Evolutionary conservation across 2,797 vertebrate genomes (phyloP), one percentile per base, ranked within the genome.

Genomic region (Malacoraja senta): DNA sequence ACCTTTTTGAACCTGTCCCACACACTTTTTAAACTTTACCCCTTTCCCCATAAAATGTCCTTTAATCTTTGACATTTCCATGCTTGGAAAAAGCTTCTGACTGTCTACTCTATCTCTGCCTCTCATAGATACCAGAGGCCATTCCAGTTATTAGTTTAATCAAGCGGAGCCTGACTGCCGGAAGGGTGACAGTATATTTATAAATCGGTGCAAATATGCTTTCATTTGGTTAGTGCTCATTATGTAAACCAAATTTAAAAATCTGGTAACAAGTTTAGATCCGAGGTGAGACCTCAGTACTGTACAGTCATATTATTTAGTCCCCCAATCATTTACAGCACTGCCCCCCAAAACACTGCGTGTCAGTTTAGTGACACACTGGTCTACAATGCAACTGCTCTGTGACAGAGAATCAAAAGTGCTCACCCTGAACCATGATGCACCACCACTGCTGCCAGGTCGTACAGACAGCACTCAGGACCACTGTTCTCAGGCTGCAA

Each of bases 371-470:
- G 38, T 32, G 3, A 78, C 78, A 78, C 78, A 8, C 29, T 32
- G 29, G 58, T 8, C 58, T 8, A 15, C 15, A 17, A n/a, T 8
- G 29, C n/a, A 29, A 17, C 26, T 17, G 2, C 44, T 26, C 53
- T 12, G 15, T 8, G 24, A 13, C 12, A 61, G n/a, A 65, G 29
- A 88, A 84, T 65, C 7, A 68, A 68, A 68, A 88, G 15, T 83
- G 97, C 98, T 98, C 95, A 99, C 99, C 99, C 98, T n/a, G 99
- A 99, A 35, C 99, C 99, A 2, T 99, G 99, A 96, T 99, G 98
- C 94, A 99, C 98, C 15, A 99, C 99, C 1, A 99, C 98, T 63
- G 98, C 99, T 0, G 97, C 98, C 0, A 99, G 98, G 95, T 99
- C 98, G 44, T 99, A 99, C 61, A 99, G 96, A 94, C 98, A 98